These are phyloP conservation scores for Ladona fulva DNA, from an alignment of 1,140 invertebrate species.

Conservation along the genomic window DNA sequence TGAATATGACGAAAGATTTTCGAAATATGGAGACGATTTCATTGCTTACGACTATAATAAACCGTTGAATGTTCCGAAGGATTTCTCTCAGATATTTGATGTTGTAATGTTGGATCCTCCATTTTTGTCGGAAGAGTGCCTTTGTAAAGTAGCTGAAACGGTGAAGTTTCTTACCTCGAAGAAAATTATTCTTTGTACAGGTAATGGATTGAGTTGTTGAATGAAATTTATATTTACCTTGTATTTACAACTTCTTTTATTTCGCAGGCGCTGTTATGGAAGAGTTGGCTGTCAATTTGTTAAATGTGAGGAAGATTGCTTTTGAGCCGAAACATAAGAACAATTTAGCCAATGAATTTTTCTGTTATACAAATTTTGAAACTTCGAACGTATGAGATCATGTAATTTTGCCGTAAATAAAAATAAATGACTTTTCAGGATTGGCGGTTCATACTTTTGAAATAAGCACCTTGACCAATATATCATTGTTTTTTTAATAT, in stretches of 20 bases:
- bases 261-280: conserved; percentile 65
- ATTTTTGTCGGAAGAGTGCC: conserved; percentile 87
- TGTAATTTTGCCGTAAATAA: background rate
- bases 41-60: conserved; percentile 82
- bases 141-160: conserved; percentile 72
- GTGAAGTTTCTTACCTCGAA: conserved; percentile 65
- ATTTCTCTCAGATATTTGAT: conserved; percentile 58
- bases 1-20: conserved; percentile 75
- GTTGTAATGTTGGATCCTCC: conserved; percentile 89
- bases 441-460: too few species aligned
- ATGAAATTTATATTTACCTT: conserved; percentile 11
- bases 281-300: conserved; percentile 50
- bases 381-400: too few species aligned
- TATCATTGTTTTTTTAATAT: too few species aligned
- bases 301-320: conserved; percentile 53
- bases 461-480: too few species aligned
- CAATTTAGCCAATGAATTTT: conserved; percentile 88
- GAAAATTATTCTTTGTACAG: conserved; percentile 85
- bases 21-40: conserved; percentile 68
- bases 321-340: conserved; percentile 77
- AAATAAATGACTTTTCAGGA: background rate
- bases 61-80: conserved; percentile 58
- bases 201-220: conserved; percentile 37
- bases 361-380: conserved; percentile 82
- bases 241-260: conserved; percentile 21